phyloP scores from a whole-genome alignment of 2,113 vertebrate genomes.

The Equus quagga region DNA sequence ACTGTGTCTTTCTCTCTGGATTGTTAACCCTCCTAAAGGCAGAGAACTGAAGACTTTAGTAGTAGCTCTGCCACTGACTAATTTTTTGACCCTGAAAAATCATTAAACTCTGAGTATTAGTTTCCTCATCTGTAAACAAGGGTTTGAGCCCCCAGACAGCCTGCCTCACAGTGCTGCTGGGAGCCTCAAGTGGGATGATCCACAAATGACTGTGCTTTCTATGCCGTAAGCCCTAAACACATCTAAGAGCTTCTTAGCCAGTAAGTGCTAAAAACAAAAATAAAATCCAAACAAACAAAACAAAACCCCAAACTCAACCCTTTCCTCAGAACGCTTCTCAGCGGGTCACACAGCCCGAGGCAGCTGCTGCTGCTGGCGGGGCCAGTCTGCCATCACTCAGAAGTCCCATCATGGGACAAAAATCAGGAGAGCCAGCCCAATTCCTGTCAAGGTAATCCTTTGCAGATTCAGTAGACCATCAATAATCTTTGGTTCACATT shows the following conservation, averaged over 20 bases:
- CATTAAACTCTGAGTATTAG: constrained; percentile 8
- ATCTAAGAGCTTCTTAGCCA: constrained; percentile 26
- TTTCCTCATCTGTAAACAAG: constrained; percentile 25
- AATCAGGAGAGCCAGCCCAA: constrained; percentile 52
- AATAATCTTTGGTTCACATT: constrained; percentile 55
- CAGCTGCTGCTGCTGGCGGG: constrained; percentile 46
- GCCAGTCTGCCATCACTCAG: neutral
- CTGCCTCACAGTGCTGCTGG: neutral
- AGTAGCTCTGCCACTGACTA: neutral
- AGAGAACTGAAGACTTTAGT: neutral
- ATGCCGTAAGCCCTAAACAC: neutral
- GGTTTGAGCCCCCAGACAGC: neutral
- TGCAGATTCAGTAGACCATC: constrained; percentile 55
- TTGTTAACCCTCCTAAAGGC: neutral
- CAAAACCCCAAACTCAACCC: neutral
- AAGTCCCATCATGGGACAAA: constrained; percentile 26
- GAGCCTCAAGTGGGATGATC: neutral
- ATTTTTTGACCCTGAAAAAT: neutral
- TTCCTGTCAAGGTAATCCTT: constrained; percentile 63
- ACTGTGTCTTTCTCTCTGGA: neutral
- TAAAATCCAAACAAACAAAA: constrained; percentile 40
- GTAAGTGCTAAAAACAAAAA: constrained; percentile 20
- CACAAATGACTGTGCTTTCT: constrained; percentile 36
- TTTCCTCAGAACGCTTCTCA: neutral
- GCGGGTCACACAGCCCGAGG: neutral